Evolutionary conservation across 2,797 vertebrate species (phyloP).

Genomic region (Pteropus rufus): DNA sequence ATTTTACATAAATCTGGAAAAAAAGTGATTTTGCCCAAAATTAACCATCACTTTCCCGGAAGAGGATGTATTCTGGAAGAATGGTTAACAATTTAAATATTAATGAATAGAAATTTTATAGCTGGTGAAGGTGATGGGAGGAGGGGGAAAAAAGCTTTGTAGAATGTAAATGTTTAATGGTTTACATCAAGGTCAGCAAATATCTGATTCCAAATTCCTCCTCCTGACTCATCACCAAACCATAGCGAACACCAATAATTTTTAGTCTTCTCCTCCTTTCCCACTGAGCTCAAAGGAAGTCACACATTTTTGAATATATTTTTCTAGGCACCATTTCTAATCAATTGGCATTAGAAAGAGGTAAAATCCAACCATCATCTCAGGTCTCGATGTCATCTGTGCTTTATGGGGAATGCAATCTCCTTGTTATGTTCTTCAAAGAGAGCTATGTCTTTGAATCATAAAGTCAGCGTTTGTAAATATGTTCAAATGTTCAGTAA

Average conservation of each 20-base stretch:
- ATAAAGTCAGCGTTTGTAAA: neutral
- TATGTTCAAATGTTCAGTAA: neutral
- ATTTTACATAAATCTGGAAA: neutral
- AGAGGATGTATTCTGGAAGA: neutral
- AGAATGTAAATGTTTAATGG: neutral
- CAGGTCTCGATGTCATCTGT: neutral
- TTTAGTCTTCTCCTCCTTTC: neutral
- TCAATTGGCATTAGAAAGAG: neutral
- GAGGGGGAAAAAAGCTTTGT: neutral
- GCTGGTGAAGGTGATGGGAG: neutral
- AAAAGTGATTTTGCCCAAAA: neutral
- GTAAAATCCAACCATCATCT: neutral
- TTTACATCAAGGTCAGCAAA: neutral
- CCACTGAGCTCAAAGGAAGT: conserved; percentile 18
- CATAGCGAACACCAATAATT: neutral
- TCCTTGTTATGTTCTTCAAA: neutral
- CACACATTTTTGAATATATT: neutral
- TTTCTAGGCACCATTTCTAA: conserved; percentile 28
- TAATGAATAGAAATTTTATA: neutral
- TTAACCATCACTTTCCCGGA: neutral
- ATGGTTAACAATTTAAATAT: neutral
- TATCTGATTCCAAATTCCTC: neutral
- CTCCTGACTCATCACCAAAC: neutral
- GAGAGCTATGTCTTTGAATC: neutral
- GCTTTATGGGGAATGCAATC: neutral